Percentiles rank a stretch among this genome's conserved stretches.
Evolutionary conservation across 2,888 invertebrate species (phyloP).

Genomic region (Prostheceraeus crozeri): DNA sequence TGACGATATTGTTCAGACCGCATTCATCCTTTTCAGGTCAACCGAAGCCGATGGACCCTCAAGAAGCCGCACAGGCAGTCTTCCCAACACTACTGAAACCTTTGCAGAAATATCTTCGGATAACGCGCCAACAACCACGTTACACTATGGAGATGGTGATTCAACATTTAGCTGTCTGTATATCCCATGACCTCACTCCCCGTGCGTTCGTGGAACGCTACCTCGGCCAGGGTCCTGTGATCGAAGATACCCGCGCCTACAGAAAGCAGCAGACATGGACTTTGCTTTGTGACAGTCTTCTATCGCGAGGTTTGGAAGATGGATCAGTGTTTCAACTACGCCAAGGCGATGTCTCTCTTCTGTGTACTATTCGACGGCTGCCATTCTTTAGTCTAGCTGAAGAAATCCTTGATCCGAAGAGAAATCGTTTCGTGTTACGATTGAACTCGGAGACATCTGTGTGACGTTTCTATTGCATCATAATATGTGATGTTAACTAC

Average conservation of each 20-base stretch:
- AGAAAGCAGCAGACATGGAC: constrained; percentile 87
- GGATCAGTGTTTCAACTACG: constrained; percentile 76
- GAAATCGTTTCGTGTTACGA: constrained; percentile 84
- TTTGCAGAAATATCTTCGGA: constrained; percentile 85
- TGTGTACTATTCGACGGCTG: constrained; percentile 74
- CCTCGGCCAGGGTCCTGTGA: constrained; percentile 68
- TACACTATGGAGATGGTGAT: constrained; percentile 89
- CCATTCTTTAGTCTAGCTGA: constrained; percentile 91
- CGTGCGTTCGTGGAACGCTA: constrained; percentile 89
- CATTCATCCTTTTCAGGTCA: too few relatives aligned
- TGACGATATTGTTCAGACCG: too few relatives aligned
- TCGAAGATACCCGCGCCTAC: constrained; percentile 42
- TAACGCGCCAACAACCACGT: constrained; percentile 87
- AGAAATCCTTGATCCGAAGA: constrained; percentile 88
- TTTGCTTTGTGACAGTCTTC: constrained; percentile 79
- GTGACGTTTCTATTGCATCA: too few relatives aligned
- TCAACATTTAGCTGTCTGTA: constrained; percentile 77
- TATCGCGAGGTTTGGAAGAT: constrained; percentile 75
- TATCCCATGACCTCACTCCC: constrained; percentile 85
- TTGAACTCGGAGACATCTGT: constrained; percentile 93
- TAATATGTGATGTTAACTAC: too few relatives aligned
- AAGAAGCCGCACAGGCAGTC: constrained; percentile 92
- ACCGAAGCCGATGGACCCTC: constrained; percentile 68
- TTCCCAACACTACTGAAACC: constrained; percentile 93
- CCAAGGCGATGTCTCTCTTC: constrained; percentile 65